Evolutionary conservation across 2,113 vertebrate genomes (phyloP), one percentile per base, ranked within the genome.

Genomic region (Ptilonorhynchus violaceus): DNA sequence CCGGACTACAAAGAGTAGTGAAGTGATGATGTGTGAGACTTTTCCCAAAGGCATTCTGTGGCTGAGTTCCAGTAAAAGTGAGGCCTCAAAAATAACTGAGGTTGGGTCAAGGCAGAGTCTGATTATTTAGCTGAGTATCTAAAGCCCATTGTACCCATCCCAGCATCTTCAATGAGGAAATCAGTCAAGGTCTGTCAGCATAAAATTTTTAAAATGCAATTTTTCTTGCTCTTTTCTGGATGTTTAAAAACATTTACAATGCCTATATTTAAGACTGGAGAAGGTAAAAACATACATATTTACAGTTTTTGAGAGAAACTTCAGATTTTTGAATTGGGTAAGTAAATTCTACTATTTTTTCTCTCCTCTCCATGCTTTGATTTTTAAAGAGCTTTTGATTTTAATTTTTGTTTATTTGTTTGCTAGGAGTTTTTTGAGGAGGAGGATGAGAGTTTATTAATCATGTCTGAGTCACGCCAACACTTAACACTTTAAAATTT

Each of bases 241-340:
- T 69, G 55, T 41, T 85, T 85, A 13, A 56, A 59, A 47, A 13
- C 1, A 2, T 42, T 33, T 67, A 8, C 3, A 55, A 31, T 16
- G 5, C 15, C 35, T 21, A 15, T 2, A 47, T 28, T 63, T 73
- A 27, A 47, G 14, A 53, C 0, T 62, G 4, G 8, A 77, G 9
- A 60, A 39, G 6, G 3, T 27, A 28, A 78, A 49, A 22, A 63
- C 10, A 30, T 2, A 14, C 6, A 41, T 11, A 6, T 1, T 6
- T 6, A 12, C 18, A 25, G 5, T 46, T 75, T 20, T 7, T 50
- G 6, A 31, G 3, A 73, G 10, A 30, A 50, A 60, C 9, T 23
- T 58, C 25, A 24, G 7, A 2, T 3, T 31, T 72, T 41, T 64
- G 1, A 46, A 59, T 2, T 2, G 2, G 13, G 0, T 23, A 66